phyloP scores from a whole-genome alignment of 1,140 invertebrate genomes.

The Polypedilum pembai region DNA sequence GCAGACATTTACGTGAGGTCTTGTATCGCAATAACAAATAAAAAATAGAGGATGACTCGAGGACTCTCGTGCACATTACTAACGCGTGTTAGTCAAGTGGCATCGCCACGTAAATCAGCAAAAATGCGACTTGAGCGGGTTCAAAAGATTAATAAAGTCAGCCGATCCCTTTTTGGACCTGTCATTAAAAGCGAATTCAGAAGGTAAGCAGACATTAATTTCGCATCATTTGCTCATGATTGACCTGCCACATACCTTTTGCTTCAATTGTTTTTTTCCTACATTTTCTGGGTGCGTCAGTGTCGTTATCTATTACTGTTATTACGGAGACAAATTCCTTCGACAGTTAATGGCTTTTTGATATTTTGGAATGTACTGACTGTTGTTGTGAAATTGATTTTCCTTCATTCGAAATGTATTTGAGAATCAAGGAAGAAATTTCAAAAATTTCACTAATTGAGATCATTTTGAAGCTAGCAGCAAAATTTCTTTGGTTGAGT shows the following conservation, averaged over 20 bases:
- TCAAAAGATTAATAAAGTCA: slow-evolving; percentile 28
- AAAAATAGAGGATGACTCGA: slow-evolving; percentile 7
- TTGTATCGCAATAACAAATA: not conserved
- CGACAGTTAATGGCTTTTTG: too few species aligned
- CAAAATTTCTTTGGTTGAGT: too few species aligned
- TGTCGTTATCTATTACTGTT: too few species aligned
- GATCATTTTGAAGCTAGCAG: too few species aligned
- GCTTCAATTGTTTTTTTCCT: too few species aligned
- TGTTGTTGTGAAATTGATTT: too few species aligned
- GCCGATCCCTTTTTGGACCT: not conserved
- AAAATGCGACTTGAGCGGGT: slow-evolving; percentile 12
- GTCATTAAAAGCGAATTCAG: slow-evolving; percentile 24
- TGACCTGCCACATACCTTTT: not conserved
- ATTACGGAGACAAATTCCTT: too few species aligned
- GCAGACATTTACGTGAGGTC: not conserved
- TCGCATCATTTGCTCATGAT: slow-evolving; percentile 17
- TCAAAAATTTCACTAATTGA: too few species aligned
- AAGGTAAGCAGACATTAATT: slow-evolving; percentile 12
- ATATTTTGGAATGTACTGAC: too few species aligned
- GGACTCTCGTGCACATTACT: not conserved
- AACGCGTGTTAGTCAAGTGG: slow-evolving; percentile 15
- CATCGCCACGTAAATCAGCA: slow-evolving; percentile 13
- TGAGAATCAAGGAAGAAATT: too few species aligned
- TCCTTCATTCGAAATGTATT: too few species aligned
- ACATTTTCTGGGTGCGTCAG: too few species aligned